A percentile compares a stretch with the other conserved stretches of the same genome.
Evolutionary conservation across 2,888 invertebrate species (phyloP).

Genomic region (Xestobium rufovillosum): DNA sequence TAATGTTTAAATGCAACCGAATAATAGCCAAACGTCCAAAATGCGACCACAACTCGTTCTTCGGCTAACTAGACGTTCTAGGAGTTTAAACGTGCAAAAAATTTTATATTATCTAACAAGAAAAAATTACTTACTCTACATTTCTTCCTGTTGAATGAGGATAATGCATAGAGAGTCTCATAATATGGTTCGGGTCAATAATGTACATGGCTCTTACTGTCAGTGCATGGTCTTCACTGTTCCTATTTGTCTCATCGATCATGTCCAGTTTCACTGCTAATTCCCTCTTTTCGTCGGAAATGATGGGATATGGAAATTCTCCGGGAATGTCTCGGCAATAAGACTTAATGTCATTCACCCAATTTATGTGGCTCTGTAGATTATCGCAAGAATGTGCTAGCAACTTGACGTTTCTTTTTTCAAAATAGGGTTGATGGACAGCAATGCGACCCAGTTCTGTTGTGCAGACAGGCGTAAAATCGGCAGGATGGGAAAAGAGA

Average conservation of each 20-base stretch:
- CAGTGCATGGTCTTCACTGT: slow-evolving; percentile 56
- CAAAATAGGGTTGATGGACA: slow-evolving; percentile 60
- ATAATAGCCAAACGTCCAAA: no score
- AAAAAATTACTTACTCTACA: slow-evolving; percentile 67
- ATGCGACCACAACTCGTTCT: no score
- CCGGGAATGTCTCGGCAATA: slow-evolving; percentile 63
- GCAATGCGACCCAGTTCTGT: slow-evolving; percentile 75
- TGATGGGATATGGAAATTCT: slow-evolving; percentile 74
- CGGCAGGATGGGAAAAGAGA: slow-evolving; percentile 81
- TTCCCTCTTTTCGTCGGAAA: slow-evolving; percentile 65
- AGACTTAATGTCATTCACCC: slow-evolving; percentile 65
- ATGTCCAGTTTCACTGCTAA: slow-evolving; percentile 69
- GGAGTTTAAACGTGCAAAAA: no score
- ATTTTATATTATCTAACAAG: no score
- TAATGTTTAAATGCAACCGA: no score
- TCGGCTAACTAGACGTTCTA: no score
- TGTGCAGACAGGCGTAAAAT: slow-evolving; percentile 86
- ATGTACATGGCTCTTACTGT: slow-evolving; percentile 73
- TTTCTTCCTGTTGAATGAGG: slow-evolving; percentile 81
- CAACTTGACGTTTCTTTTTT: slow-evolving; percentile 64
- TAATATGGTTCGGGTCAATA: slow-evolving; percentile 70
- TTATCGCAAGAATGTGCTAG: slow-evolving; percentile 75
- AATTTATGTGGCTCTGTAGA: slow-evolving; percentile 64
- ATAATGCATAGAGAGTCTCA: slow-evolving; percentile 75
- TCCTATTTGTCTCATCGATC: slow-evolving; percentile 67